These are phyloP conservation scores for Malachius bipustulatus DNA, from an alignment of 2,888 invertebrate genomes.

Conservation along the genomic window DNA sequence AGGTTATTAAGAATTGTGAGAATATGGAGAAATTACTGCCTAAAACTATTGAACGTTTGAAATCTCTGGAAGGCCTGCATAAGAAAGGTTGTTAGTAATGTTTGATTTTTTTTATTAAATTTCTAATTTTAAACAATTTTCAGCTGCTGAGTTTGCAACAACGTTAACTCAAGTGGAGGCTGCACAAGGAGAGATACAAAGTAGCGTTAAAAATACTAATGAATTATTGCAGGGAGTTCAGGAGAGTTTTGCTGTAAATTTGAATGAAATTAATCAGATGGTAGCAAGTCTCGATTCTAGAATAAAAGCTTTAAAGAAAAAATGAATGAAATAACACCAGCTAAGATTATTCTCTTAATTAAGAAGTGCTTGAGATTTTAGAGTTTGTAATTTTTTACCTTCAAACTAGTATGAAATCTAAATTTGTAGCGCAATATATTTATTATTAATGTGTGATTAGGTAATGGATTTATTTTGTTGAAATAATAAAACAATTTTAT, in stretches of 20 bases:
- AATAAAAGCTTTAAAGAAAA: conserved; percentile 48
- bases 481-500: too few relatives aligned
- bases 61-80: conserved; percentile 76
- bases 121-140: conserved; percentile 21
- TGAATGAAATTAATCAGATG: conserved; percentile 66
- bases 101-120: conserved; percentile 2
- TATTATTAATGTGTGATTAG: too few relatives aligned
- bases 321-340: too few relatives aligned
- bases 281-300: conserved; percentile 62
- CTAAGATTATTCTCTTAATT: too few relatives aligned
- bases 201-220: conserved; percentile 67
- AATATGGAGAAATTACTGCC: conserved; percentile 67
- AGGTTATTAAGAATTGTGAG: conserved; percentile 77
- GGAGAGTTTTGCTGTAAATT: conserved; percentile 66
- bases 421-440: too few relatives aligned
- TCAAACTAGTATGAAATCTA: too few relatives aligned
- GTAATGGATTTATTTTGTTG: too few relatives aligned
- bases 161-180: conserved; percentile 71
- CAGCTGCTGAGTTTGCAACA: conserved; percentile 79
- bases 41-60: conserved; percentile 71
- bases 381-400: too few relatives aligned
- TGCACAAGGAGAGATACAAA: conserved; percentile 58
- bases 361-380: too few relatives aligned
- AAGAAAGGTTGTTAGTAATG: conserved; percentile 59
- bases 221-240: conserved; percentile 65